Conservation (phyloP, 2,113 vertebrate genomes). For the Urocynchramus pylzowi region DNA sequence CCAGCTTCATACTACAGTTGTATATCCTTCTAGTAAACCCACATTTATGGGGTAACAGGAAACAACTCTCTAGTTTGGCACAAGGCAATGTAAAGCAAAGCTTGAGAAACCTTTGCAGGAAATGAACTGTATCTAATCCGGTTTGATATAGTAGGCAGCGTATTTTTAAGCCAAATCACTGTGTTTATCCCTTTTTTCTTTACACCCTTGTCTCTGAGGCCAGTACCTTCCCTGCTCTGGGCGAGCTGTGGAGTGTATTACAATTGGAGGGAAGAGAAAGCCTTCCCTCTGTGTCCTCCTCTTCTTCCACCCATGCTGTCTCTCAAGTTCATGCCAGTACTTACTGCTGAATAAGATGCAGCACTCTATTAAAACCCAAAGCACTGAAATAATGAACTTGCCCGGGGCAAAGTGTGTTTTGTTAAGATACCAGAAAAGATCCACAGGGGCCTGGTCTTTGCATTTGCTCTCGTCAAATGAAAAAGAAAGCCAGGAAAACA, state of each 20-base stretch:
- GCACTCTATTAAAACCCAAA: conserved; percentile 14
- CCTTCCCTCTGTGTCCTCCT: neutral
- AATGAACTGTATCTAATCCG: conserved; percentile 46
- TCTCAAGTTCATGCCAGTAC: neutral
- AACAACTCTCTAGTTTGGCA: neutral
- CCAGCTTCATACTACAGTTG: neutral
- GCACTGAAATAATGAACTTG: conserved; percentile 17
- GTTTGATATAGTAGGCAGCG: conserved; percentile 16
- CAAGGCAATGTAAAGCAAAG: neutral
- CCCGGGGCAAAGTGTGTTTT: conserved; percentile 5
- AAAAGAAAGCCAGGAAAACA: neutral
- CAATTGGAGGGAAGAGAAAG: neutral
- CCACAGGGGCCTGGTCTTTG: neutral
- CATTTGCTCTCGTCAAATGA: neutral
- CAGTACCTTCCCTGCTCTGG: neutral
- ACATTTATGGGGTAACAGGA: neutral
- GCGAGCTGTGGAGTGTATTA: neutral
- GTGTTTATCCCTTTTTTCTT: conserved; percentile 23
- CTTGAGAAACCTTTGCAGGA: conserved; percentile 7
- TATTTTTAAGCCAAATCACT: conserved; percentile 34
- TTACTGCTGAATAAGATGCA: neutral
- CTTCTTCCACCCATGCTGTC: neutral
- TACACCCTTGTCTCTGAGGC: neutral
- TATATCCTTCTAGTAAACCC: neutral
- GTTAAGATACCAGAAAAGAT: conserved; percentile 31